These are phyloP conservation scores for Nymphalis urticae DNA, from an alignment of 2,888 invertebrate genomes.

Conservation along the genomic window DNA sequence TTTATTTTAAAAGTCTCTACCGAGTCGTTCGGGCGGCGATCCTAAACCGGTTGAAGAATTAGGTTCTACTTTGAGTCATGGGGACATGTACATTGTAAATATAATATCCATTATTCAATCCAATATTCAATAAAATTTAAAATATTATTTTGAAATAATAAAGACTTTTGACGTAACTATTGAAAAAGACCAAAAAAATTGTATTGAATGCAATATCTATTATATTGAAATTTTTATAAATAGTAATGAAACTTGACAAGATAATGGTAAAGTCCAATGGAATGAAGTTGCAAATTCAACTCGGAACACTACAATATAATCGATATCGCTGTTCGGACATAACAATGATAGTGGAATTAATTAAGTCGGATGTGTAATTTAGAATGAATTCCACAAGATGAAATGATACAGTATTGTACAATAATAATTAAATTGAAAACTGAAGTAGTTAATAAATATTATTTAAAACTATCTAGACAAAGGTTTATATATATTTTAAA, in stretches of 20 bases:
- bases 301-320: conserved; percentile 12
- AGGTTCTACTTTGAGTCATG: conserved; percentile 37
- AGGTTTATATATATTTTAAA: too few species aligned
- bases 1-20: conserved; percentile 59
- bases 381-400: conserved; percentile 9
- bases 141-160: too few species aligned
- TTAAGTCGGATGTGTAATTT: conserved; percentile 13
- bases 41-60: conserved; percentile 56
- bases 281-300: background rate
- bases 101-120: conserved; percentile 12
- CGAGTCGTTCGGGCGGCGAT: conserved; percentile 44
- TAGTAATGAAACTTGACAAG: too few species aligned
- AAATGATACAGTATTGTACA: background rate
- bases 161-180: too few species aligned
- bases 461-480: background rate
- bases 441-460: background rate
- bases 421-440: background rate
- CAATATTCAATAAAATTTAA: too few species aligned
- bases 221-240: too few species aligned
- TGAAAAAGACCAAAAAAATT: too few species aligned
- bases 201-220: too few species aligned
- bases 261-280: background rate
- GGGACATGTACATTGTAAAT: conserved; percentile 26
- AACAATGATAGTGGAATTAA: conserved; percentile 34
- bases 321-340: conserved; percentile 32